phyloP scores from a whole-genome alignment of 1,140 invertebrate species.

The Meloidogyne chitwoodi region DNA sequence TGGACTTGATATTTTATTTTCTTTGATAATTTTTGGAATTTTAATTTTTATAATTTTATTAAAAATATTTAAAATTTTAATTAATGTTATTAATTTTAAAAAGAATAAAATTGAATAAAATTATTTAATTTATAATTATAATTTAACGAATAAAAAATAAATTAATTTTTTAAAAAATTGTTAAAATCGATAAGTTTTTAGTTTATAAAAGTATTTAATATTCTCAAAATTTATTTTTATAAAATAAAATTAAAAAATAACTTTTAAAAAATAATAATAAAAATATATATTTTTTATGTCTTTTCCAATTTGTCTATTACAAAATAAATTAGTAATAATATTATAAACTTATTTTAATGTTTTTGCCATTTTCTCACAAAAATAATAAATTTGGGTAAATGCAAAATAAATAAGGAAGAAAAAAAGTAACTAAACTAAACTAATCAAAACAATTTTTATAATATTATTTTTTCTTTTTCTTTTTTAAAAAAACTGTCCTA shows the following conservation, averaged over 20 bases:
- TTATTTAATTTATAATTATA: not conserved
- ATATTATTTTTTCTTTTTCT: too few relatives aligned
- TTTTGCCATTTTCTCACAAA: not conserved
- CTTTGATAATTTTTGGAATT: not conserved
- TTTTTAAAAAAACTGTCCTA: too few relatives aligned
- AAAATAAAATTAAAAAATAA: not conserved
- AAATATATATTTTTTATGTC: not conserved
- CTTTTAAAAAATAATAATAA: too few relatives aligned
- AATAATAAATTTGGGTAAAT: too few relatives aligned
- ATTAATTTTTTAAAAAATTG: too few relatives aligned
- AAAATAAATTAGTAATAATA: too few relatives aligned
- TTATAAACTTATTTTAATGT: not conserved
- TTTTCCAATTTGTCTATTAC: not conserved
- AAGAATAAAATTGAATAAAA: not conserved
- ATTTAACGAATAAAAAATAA: not conserved
- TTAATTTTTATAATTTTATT: not conserved
- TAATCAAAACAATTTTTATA: too few relatives aligned
- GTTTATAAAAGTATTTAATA: too few relatives aligned
- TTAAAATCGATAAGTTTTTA: too few relatives aligned
- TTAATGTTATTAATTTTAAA: not conserved
- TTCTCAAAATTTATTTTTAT: not conserved
- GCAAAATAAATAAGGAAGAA: too few relatives aligned
- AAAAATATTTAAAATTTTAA: not conserved
- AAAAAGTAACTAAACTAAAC: too few relatives aligned
- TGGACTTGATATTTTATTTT: constrained; percentile 7